Evolutionary conservation across 2,888 invertebrate species (phyloP).

Genomic region (Drepanosiphum platanoidis): DNA sequence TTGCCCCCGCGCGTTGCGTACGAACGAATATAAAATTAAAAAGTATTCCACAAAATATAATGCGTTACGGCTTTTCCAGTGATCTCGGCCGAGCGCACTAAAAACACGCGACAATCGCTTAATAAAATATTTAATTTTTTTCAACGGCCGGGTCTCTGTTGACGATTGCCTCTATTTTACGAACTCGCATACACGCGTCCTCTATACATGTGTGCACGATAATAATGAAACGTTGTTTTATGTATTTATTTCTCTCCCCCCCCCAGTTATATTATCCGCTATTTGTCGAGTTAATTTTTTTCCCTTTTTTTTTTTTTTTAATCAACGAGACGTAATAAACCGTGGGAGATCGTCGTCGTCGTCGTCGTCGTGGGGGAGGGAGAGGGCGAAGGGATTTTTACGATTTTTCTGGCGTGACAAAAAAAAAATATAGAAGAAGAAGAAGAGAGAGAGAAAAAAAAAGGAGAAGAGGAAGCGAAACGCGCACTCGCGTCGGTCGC

Average conservation of each 20-base stretch:
- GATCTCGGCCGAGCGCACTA: too few relatives aligned
- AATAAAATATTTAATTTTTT: neutral
- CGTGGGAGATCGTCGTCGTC: neutral
- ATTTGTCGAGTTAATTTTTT: neutral
- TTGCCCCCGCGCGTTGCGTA: neutral
- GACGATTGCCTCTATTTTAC: neutral
- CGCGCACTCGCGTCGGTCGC: neutral
- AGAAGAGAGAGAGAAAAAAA: neutral
- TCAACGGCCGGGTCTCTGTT: slow-evolving; percentile 11
- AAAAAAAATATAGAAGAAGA: neutral
- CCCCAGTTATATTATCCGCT: neutral
- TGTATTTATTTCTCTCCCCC: neutral
- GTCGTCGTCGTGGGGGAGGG: too few relatives aligned
- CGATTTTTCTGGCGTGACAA: slow-evolving; percentile 24
- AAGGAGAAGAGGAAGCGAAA: slow-evolving; percentile 1
- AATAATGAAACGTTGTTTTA: neutral
- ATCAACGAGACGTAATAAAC: slow-evolving; percentile 37
- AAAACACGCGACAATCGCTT: neutral
- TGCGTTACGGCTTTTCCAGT: too few relatives aligned
- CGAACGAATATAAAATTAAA: neutral
- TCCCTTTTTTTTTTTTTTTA: slow-evolving; percentile 48
- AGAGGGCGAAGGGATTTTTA: neutral
- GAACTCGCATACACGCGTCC: neutral
- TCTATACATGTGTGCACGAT: neutral
- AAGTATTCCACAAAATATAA: too few relatives aligned